Evolutionary conservation across 1,140 invertebrate species (phyloP).

Genomic region (Streblospio benedicti): DNA sequence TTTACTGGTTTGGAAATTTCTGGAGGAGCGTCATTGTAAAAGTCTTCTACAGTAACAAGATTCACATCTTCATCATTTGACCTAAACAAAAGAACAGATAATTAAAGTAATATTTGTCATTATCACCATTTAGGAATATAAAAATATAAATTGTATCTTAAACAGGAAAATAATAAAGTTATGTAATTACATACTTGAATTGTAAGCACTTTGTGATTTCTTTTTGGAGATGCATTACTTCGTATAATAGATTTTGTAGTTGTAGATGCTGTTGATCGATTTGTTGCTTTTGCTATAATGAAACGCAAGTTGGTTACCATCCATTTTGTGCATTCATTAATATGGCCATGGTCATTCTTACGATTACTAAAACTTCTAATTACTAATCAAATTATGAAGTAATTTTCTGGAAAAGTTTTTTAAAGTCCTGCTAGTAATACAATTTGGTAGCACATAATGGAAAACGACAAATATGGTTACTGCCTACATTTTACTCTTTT

Average conservation of each 20-base stretch:
- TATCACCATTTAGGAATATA: background rate
- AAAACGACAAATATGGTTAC: background rate
- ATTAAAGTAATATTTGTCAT: background rate
- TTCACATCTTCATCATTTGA: constrained; percentile 90
- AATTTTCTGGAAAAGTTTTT: background rate
- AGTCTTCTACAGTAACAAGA: constrained; percentile 73
- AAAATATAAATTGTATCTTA: background rate
- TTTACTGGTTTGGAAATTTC: constrained; percentile 61
- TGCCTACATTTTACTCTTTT: background rate
- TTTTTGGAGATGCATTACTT: constrained; percentile 83
- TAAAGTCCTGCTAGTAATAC: background rate
- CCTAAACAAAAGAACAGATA: constrained; percentile 49
- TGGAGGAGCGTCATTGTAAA: constrained; percentile 71
- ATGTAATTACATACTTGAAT: constrained; percentile 60
- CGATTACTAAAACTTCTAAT: background rate
- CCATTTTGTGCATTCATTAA: background rate
- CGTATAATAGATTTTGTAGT: constrained; percentile 89
- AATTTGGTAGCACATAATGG: background rate
- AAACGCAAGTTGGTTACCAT: constrained; percentile 1
- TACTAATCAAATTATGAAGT: background rate
- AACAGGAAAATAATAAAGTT: background rate
- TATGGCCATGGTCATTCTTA: constrained; percentile 4
- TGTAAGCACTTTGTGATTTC: constrained; percentile 88
- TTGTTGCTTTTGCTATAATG: constrained; percentile 63
- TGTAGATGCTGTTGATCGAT: constrained; percentile 83